These are phyloP conservation scores for Leptinotarsa haldemani DNA, from an alignment of 2,888 invertebrate species.

Conservation along the genomic window DNA sequence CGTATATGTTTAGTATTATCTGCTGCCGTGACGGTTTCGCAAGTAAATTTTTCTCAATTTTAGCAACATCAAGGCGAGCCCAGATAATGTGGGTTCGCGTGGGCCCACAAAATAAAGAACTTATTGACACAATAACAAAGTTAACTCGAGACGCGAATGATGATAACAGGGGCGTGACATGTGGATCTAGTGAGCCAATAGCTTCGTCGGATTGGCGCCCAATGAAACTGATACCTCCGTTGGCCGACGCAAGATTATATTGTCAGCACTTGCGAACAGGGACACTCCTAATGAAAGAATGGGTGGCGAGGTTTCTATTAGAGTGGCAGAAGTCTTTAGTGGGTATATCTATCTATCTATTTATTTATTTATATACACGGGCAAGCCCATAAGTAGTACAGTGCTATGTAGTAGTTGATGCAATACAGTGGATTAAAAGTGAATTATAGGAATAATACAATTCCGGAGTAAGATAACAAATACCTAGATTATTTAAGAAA, in stretches of 20 bases:
- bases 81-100: not conserved
- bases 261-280: not conserved
- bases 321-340: not conserved
- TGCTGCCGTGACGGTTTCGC: too few species aligned
- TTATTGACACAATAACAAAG: constrained; percentile 39
- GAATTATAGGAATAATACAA: too few species aligned
- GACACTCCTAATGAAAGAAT: constrained; percentile 6
- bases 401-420: too few species aligned
- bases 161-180: constrained; percentile 61
- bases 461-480: too few species aligned
- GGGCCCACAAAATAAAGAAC: not conserved
- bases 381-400: too few species aligned
- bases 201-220: constrained; percentile 58
- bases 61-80: too few species aligned
- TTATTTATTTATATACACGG: too few species aligned
- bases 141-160: constrained; percentile 46
- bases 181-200: constrained; percentile 58
- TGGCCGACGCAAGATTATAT: constrained; percentile 46
- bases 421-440: too few species aligned
- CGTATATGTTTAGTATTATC: too few species aligned
- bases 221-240: constrained; percentile 66
- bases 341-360: not conserved
- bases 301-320: not conserved
- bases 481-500: too few species aligned
- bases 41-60: too few species aligned